Evolutionary conservation across 1,140 invertebrate genomes (phyloP), one percentile per base, ranked within the genome.

Genomic region (Vanessa tameamea): DNA sequence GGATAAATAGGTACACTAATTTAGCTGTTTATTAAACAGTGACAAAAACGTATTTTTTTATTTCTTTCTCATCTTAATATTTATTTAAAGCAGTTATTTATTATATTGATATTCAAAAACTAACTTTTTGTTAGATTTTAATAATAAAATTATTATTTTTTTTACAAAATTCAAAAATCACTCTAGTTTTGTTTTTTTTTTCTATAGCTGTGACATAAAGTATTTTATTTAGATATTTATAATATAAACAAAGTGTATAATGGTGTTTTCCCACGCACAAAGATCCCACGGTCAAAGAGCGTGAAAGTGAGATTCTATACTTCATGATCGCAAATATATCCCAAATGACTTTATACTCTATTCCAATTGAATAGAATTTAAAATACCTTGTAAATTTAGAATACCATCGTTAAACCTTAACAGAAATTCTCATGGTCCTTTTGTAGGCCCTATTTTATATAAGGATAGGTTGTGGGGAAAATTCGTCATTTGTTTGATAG

Each of bases 211-310:
- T 20, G 13, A 57, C 9, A 20, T 55, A 16, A 61, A 1, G 13
- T 61, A 6, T 61, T 13, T 61, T 37, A 43, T 61, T 2, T 31
- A 59, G 0, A 20, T 59, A 59, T 59, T 16, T 43, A 15, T 15
- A n/a, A 47, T 59, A 51, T 26, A 31, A 70, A 37, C 57, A 50
- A 16, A 26, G 20, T 37, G 14, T 70, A 20, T 61, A 50, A 47
- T 47, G 16, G 47, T 15, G 31, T 69, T 55, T 55, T 70, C 68
- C 68, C 68, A 70, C 68, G 68, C 68, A 63, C 48, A 20, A 70
- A 47, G 68, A 31, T 70, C 55, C 57, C 57, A 70, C 55, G 68
- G 68, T 70, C 68, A 70, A 61, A 70, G 57, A 70, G 68, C 68
- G 57, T 70, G 57, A 70, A 70, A 70, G 68, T 70, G 68, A 69